Percentiles rank a stretch among this genome's conserved stretches.
These are phyloP conservation scores for Synanthedon vespiformis DNA, from an alignment of 2,888 invertebrate genomes.

Conservation along the genomic window DNA sequence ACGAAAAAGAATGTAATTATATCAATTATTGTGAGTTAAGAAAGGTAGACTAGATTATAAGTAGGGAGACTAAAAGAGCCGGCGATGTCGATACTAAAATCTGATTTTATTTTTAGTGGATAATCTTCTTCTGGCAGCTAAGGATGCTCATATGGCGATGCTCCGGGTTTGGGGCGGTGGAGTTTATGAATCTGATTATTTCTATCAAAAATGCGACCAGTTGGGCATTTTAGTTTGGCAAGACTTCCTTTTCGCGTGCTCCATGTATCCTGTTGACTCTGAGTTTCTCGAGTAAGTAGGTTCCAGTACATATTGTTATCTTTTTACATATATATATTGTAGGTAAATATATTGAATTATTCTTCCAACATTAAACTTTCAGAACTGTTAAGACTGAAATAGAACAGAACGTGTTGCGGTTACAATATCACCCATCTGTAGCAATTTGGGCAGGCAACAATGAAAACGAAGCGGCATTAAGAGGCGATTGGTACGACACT, in stretches of 20 bases:
- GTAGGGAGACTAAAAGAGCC: too few relatives aligned
- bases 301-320: not conserved
- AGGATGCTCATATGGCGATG: slow-evolving; percentile 89
- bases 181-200: slow-evolving; percentile 89
- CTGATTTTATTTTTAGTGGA: slow-evolving; percentile 47
- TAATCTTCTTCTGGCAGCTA: slow-evolving; percentile 76
- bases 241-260: slow-evolving; percentile 96
- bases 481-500: slow-evolving; percentile 84
- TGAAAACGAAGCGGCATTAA: slow-evolving; percentile 93
- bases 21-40: too few relatives aligned
- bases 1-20: too few relatives aligned
- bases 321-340: not conserved
- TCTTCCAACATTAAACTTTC: slow-evolving; percentile 14
- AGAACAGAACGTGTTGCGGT: slow-evolving; percentile 80
- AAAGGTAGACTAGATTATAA: too few relatives aligned
- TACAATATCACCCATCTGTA: slow-evolving; percentile 89
- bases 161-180: slow-evolving; percentile 99
- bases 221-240: slow-evolving; percentile 97
- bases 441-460: slow-evolving; percentile 96
- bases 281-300: slow-evolving; percentile 74
- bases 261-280: slow-evolving; percentile 87
- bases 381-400: slow-evolving; percentile 82
- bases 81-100: too few relatives aligned
- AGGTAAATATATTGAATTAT: too few relatives aligned
- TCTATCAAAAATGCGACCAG: slow-evolving; percentile 89